Base-by-base conservation (phyloP, 2,113 vertebrate genomes). In the Rafetus swinhoei region DNA sequence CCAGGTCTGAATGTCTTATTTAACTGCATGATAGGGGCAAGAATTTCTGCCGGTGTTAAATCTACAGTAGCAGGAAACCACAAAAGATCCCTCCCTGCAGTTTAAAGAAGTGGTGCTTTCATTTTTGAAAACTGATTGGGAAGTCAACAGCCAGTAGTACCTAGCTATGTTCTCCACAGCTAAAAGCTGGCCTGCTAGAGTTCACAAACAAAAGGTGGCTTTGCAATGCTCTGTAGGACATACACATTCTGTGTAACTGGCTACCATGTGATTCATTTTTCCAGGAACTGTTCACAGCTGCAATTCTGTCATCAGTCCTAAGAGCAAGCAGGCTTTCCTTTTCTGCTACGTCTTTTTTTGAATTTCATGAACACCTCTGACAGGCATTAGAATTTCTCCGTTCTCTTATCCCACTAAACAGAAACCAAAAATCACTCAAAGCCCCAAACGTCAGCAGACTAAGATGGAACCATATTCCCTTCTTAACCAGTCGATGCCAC, bases 401-500 rank as follows among this genome's bases (percentile, higher is more conserved):
- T 62, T 50, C 0, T 29, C 25, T 14, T 65, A 0, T 65, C 92
- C 85, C 55, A 2, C 77, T 12, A 15, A 59, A 32, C 45, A n/a
- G 24, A 2, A 0, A 0, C 4, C 0, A 0, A 50, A 18, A 3
- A 24, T 79, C 1, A 0, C 72, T 29, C 13, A 39, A 81, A 1
- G 9, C 24, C 59, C 39, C 21, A 60, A 18, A 32, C 1, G 18
- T 88, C 45, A 56, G 18, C 52, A 32, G 16, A 3, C 1, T 7
- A 9, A 32, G 6, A 13, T 35, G 25, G 24, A 14, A 53, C 4
- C 3, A 29, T 16, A n/a, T 54, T 35, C 60, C 45, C 15, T 39
- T 7, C 1, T 21, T n/a, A 90, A 88, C 50, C 13, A 19, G 27
- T 76, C 0, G 0, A 1, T 4, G 74, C 53, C 5, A 35, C 32